Conservation (phyloP, 2,888 invertebrate genomes). For the Sepiola atlantica region DNA sequence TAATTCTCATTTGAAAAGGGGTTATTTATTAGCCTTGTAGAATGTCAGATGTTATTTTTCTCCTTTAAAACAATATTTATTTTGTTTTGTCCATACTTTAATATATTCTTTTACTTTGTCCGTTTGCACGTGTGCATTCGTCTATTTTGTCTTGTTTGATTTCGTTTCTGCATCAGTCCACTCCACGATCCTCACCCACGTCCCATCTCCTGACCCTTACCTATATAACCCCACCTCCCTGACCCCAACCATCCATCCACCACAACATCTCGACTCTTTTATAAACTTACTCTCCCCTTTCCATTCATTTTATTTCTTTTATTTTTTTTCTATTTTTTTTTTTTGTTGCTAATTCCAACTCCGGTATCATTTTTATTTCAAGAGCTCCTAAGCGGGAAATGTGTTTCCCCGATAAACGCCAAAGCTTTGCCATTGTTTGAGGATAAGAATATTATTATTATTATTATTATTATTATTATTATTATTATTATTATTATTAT, state of each 20-base stretch:
- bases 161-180: no score
- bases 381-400: neutral
- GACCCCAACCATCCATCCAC: no score
- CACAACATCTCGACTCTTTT: neutral
- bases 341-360: constrained; percentile 11
- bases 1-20: neutral
- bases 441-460: no score
- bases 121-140: neutral
- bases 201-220: no score
- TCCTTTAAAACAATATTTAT: neutral
- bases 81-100: no score
- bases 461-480: no score
- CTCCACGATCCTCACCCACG: no score
- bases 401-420: neutral
- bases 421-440: neutral
- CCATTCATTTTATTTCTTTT: no score
- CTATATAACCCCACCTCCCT: no score
- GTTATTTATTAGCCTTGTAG: neutral
- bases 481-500: no score
- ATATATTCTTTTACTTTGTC: neutral
- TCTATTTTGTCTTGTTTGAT: neutral
- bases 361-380: neutral
- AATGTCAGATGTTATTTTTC: neutral
- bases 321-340: neutral
- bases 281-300: neutral